Evolutionary conservation across 2,888 invertebrate genomes (phyloP).

Genomic region (Ormia ochracea): DNA sequence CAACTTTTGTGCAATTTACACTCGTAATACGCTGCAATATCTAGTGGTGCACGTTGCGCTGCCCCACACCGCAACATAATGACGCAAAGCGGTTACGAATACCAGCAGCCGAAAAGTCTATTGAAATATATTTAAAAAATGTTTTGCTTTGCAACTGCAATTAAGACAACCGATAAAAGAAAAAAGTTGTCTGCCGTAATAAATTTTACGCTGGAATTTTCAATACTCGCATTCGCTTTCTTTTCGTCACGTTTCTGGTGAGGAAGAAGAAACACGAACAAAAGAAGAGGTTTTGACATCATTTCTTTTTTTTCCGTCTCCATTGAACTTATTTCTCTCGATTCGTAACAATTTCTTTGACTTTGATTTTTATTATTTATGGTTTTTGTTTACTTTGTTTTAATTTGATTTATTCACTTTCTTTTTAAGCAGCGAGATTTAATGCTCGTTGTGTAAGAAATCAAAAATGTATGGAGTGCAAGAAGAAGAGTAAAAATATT

Average conservation of each 20-base stretch:
- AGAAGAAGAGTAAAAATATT: too few relatives aligned
- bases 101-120: constrained; percentile 12
- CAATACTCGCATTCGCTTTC: constrained; percentile 30
- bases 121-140: constrained; percentile 2
- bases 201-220: constrained; percentile 28
- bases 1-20: constrained; percentile 27
- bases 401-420: too few relatives aligned
- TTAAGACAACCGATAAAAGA: background rate
- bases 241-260: background rate
- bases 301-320: background rate
- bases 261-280: background rate
- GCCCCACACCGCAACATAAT: constrained; percentile 7
- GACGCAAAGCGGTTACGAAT: background rate
- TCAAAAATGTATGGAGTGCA: too few relatives aligned
- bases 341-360: constrained; percentile 10
- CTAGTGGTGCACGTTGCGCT: constrained; percentile 17
- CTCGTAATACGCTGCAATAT: constrained; percentile 37
- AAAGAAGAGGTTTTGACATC: constrained; percentile 4
- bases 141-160: background rate
- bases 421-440: too few relatives aligned
- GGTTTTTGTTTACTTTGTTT: background rate
- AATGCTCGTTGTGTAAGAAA: too few relatives aligned
- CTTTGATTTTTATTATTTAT: constrained; percentile 1
- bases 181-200: constrained; percentile 38
- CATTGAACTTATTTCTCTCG: constrained; percentile 33